Percentiles rank a stretch among this genome's conserved stretches.
Conservation (phyloP, 2,797 vertebrate genomes). For the Todus mexicanus region DNA sequence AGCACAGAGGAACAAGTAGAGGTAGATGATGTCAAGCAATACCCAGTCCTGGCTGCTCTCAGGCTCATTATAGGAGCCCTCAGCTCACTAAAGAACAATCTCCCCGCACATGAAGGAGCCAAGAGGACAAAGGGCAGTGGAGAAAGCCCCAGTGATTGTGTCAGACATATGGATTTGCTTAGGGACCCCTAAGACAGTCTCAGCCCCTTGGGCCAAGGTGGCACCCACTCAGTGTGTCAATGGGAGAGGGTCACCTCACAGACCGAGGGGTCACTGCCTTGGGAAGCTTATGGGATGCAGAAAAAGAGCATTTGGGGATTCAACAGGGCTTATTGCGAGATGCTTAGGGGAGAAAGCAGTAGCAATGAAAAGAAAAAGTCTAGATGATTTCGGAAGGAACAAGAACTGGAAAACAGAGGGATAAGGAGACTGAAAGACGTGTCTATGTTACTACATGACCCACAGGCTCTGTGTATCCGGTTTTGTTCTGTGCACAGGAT, state of each 20-base stretch:
- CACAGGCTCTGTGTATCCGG: not conserved
- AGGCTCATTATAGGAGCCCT: not conserved
- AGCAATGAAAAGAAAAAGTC: not conserved
- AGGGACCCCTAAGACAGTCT: not conserved
- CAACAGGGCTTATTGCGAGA: not conserved
- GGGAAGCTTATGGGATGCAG: not conserved
- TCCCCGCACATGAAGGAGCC: not conserved
- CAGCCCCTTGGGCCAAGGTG: rapidly evolving
- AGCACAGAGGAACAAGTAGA: not conserved
- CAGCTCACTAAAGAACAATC: not conserved
- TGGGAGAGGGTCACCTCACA: not conserved
- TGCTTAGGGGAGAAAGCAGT: not conserved
- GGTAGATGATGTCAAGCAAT: not conserved
- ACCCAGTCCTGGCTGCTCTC: rapidly evolving
- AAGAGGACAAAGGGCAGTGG: not conserved
- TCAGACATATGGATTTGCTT: not conserved
- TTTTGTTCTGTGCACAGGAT: not conserved
- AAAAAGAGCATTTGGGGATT: not conserved
- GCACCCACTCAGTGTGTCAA: not conserved
- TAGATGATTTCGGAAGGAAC: not conserved
- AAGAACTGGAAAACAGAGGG: rapidly evolving
- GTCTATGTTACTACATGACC: no score
- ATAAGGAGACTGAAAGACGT: not conserved
- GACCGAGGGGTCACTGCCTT: rapidly evolving
- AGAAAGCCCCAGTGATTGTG: rapidly evolving